A percentile compares a stretch with the other conserved stretches of the same genome.
phyloP scores from a whole-genome alignment of 2,113 vertebrate species.

The Myodes glareolus region DNA sequence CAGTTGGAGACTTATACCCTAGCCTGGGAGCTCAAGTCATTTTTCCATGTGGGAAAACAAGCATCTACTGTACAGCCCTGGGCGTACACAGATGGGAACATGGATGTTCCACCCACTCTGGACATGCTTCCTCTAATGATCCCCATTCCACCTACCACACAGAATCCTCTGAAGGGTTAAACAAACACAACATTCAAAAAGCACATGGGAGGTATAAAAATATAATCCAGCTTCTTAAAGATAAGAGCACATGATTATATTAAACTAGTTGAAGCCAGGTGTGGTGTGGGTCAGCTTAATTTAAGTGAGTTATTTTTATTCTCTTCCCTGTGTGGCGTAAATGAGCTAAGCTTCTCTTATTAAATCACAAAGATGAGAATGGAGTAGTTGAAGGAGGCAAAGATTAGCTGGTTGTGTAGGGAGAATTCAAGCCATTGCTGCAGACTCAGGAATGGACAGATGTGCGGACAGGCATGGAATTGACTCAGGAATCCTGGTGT shows the following conservation, averaged over 20 bases:
- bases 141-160: background rate
- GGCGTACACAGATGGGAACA: rapidly evolving
- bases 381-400: background rate
- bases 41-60: background rate
- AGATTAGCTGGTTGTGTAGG: background rate
- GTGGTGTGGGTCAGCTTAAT: background rate
- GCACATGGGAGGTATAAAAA: background rate
- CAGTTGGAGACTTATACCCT: background rate
- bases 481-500: background rate
- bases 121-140: background rate
- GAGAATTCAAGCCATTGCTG: background rate
- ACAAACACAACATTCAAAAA: background rate
- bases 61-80: background rate
- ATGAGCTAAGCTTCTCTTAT: background rate
- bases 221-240: background rate
- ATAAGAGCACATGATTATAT: background rate
- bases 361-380: background rate
- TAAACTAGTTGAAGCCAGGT: background rate
- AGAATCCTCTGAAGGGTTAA: background rate
- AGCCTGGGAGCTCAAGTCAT: background rate
- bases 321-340: background rate
- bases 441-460: background rate
- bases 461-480: background rate
- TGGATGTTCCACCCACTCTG: rapidly evolving
- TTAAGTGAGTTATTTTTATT: conserved; percentile 46